Evolutionary conservation across 2,888 invertebrate genomes (phyloP).

Genomic region (Molorchus minor): DNA sequence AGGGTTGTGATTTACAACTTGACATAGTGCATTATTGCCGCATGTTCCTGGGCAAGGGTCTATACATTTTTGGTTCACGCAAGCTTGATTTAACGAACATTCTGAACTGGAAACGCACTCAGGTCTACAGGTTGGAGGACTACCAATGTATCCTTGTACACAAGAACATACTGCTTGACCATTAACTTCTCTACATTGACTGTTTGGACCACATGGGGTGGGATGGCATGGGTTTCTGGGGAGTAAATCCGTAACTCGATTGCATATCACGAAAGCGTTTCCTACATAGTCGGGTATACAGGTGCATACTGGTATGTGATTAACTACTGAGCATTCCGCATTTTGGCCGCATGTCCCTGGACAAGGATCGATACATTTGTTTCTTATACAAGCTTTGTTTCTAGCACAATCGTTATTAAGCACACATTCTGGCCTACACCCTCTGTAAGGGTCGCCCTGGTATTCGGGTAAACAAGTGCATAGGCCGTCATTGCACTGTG

Average conservation of each 20-base stretch:
- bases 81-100: constrained; percentile 79
- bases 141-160: constrained; percentile 60
- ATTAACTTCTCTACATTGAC: constrained; percentile 76
- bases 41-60: constrained; percentile 88
- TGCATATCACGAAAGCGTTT: constrained; percentile 65
- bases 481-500: constrained; percentile 69
- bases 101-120: constrained; percentile 84
- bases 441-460: constrained; percentile 62
- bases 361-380: constrained; percentile 65
- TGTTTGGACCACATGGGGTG: constrained; percentile 74
- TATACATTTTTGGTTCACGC: constrained; percentile 81
- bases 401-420: constrained; percentile 62
- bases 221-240: constrained; percentile 63
- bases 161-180: constrained; percentile 63
- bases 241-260: constrained; percentile 61
- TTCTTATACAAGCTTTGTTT: constrained; percentile 61
- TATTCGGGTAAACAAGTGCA: constrained; percentile 62
- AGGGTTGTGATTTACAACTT: constrained; percentile 77
- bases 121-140: constrained; percentile 79
- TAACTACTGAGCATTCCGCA: constrained; percentile 63
- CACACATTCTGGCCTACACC: constrained; percentile 65
- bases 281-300: constrained; percentile 51
- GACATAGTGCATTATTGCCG: constrained; percentile 79
- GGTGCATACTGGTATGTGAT: constrained; percentile 61
- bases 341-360: constrained; percentile 65